Percentiles rank a stretch among this genome's conserved stretches.
Evolutionary conservation across 2,888 invertebrate genomes (phyloP).

Genomic region (Mayetiola destructor): DNA sequence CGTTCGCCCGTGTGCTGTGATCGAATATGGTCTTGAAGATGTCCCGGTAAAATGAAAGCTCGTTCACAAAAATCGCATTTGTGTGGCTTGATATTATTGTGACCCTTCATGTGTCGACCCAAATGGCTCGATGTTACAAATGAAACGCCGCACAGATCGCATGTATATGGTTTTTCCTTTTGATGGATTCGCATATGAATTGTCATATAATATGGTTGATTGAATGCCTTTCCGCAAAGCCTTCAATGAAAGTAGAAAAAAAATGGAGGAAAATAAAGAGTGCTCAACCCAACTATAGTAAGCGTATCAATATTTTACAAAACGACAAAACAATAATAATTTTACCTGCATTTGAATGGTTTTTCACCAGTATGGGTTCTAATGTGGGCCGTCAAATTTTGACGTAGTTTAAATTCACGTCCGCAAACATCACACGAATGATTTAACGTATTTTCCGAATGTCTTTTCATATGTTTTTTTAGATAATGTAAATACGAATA

Average conservation of each 20-base stretch:
- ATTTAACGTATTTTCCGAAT: conserved; percentile 2
- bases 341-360: conserved; percentile 6
- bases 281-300: not conserved
- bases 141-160: conserved; percentile 3
- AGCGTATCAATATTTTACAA: not conserved
- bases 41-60: conserved; percentile 4
- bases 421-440: not conserved
- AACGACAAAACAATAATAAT: not conserved
- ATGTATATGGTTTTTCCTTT: conserved; percentile 9
- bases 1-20: not conserved
- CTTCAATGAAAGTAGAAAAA: not conserved
- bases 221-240: conserved; percentile 7
- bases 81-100: conserved; percentile 13
- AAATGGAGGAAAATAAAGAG: not conserved
- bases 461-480: conserved; percentile 1
- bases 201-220: conserved; percentile 11
- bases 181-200: conserved; percentile 14
- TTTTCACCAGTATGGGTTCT: conserved; percentile 4
- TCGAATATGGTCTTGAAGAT: conserved; percentile 2
- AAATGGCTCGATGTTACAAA: conserved; percentile 9
- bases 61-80: conserved; percentile 6
- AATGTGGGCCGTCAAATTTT: conserved; percentile 2
- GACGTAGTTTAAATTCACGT: conserved; percentile 10
- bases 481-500: conserved; percentile 12
- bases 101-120: conserved; percentile 7